phyloP scores from a whole-genome alignment of 2,113 vertebrate species.

The Equus przewalskii region DNA sequence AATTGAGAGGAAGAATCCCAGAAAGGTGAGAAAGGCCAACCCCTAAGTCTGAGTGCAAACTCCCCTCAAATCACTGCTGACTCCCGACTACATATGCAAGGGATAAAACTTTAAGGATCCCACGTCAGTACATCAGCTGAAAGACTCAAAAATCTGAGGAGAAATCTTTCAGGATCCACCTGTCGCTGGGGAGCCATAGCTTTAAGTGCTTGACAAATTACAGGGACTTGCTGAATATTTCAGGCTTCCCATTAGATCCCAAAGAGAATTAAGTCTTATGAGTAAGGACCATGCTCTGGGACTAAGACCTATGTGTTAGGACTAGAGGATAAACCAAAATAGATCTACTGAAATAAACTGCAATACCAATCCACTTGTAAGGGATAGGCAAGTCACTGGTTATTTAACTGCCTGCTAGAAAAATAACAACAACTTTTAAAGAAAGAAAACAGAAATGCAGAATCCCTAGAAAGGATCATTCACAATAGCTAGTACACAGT shows the following conservation, averaged over 20 bases:
- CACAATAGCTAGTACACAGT: neutral
- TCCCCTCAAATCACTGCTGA: neutral
- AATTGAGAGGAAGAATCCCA: neutral
- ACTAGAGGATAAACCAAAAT: neutral
- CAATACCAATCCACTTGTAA: neutral
- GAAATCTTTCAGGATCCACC: neutral
- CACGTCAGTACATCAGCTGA: neutral
- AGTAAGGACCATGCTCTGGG: neutral
- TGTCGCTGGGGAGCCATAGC: too few relatives aligned
- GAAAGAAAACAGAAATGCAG: neutral
- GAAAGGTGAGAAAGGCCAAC: neutral
- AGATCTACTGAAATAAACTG: neutral
- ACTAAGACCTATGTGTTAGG: neutral
- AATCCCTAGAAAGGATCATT: neutral
- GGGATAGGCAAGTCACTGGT: neutral
- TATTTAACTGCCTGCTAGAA: neutral
- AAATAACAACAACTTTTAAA: neutral
- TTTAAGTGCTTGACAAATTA: fast-evolving
- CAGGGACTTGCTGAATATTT: neutral
- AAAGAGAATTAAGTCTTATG: neutral
- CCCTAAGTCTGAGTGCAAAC: neutral
- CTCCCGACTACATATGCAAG: fast-evolving
- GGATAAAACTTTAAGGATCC: too few relatives aligned
- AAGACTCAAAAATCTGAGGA: neutral
- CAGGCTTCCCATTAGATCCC: neutral